phyloP scores from a whole-genome alignment of 2,113 vertebrate genomes.

The Tupaia chinensis region DNA sequence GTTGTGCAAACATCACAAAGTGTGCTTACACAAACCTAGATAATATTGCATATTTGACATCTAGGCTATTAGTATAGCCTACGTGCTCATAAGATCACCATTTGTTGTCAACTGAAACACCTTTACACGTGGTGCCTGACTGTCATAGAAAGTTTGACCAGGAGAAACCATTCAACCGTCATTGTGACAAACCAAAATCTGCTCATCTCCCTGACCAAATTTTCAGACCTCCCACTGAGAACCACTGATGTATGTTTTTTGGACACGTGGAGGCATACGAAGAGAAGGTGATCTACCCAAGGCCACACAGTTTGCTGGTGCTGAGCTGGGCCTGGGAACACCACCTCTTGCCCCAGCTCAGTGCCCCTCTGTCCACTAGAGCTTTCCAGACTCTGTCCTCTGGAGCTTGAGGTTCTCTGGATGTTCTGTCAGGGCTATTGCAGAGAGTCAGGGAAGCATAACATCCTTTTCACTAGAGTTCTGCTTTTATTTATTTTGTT shows the following conservation, averaged over 20 bases:
- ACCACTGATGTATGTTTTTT: background rate
- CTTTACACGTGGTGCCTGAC: too few relatives aligned
- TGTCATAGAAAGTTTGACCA: background rate
- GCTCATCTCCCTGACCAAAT: background rate
- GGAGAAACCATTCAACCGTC: background rate
- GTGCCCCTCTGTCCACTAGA: accelerated
- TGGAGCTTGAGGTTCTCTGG: background rate
- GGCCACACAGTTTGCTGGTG: background rate
- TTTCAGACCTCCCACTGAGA: background rate
- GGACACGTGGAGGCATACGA: background rate
- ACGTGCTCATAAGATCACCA: too few relatives aligned
- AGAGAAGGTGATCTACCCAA: background rate
- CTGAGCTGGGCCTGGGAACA: background rate
- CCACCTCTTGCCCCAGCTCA: background rate
- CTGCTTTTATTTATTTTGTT: background rate
- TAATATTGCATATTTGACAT: too few relatives aligned
- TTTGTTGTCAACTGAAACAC: too few relatives aligned
- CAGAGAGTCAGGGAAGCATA: background rate
- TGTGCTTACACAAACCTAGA: too few relatives aligned
- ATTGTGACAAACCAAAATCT: background rate
- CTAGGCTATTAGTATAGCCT: too few relatives aligned
- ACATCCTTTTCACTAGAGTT: background rate
- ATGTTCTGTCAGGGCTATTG: background rate
- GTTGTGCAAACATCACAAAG: too few relatives aligned
- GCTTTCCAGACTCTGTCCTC: background rate